Percentiles rank a stretch among this genome's conserved stretches.
These are phyloP conservation scores for Willowsia nigromaculata DNA, from an alignment of 2,888 invertebrate genomes.

Conservation along the genomic window DNA sequence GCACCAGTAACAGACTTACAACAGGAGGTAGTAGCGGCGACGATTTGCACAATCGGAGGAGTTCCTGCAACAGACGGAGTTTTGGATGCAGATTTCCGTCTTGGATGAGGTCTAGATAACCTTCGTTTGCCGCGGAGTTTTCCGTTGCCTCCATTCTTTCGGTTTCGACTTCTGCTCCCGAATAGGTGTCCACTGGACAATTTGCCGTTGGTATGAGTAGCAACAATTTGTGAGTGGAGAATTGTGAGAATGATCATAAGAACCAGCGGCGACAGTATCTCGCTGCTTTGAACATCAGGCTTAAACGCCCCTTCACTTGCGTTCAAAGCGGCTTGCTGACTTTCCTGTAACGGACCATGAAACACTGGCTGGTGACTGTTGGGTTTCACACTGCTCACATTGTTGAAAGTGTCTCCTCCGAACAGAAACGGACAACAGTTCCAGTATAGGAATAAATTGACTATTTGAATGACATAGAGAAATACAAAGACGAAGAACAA, in stretches of 20 bases:
- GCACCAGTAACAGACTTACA: neutral
- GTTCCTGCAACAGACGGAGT: conserved; percentile 28
- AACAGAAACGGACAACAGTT: conserved; percentile 78
- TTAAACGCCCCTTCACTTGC: conserved; percentile 33
- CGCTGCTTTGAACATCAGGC: conserved; percentile 80
- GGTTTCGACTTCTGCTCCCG: conserved; percentile 39
- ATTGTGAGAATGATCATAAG: conserved; percentile 88
- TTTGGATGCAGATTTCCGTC: conserved; percentile 57
- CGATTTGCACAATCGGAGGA: conserved; percentile 46
- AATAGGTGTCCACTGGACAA: neutral
- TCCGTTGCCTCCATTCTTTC: conserved; percentile 37
- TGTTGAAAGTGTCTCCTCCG: conserved; percentile 32
- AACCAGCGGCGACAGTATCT: conserved; percentile 86
- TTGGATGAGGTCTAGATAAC: conserved; percentile 57
- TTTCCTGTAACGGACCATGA: conserved; percentile 54
- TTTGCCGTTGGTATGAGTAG: conserved; percentile 81
- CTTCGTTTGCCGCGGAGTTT: conserved; percentile 65
- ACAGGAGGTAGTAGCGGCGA: neutral
- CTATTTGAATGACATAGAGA: conserved; percentile 88
- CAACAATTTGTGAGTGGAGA: conserved; percentile 90
- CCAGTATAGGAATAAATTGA: conserved; percentile 84
- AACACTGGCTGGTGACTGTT: conserved; percentile 24
- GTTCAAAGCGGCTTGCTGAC: conserved; percentile 20
- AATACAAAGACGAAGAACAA: conserved; percentile 87
- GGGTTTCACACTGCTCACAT: conserved; percentile 30